phyloP scores from a whole-genome alignment of 2,888 invertebrate genomes.

The Parnassius orleans region DNA sequence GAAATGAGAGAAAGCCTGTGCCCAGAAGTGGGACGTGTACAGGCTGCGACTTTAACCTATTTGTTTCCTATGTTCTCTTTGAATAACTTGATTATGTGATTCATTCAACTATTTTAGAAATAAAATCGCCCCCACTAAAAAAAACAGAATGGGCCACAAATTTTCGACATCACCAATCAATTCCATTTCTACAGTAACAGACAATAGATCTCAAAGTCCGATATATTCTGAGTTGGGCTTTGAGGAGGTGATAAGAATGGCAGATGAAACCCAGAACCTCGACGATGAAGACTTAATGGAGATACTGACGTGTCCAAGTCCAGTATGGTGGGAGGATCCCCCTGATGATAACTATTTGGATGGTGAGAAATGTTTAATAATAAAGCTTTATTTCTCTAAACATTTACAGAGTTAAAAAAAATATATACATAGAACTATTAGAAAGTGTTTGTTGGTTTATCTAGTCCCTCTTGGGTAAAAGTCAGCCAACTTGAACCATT shows the following conservation, averaged over 20 bases:
- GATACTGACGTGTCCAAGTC: conserved; percentile 69
- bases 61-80: too few species aligned
- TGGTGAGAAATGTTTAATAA: conserved; percentile 2
- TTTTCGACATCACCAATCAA: not conserved
- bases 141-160: conserved; percentile 3
- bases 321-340: conserved; percentile 73
- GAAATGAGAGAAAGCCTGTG: too few species aligned
- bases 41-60: too few species aligned
- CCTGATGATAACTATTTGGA: conserved; percentile 41
- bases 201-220: conserved; percentile 5
- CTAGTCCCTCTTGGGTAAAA: too few species aligned
- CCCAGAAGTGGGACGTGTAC: too few species aligned
- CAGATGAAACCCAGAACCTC: conserved; percentile 49
- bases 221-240: conserved; percentile 39
- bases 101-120: conserved; percentile 5
- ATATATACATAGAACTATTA: too few species aligned
- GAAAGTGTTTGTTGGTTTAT: too few species aligned
- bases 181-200: not conserved
- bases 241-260: conserved; percentile 47
- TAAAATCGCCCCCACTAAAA: conserved; percentile 25
- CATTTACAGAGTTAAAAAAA: too few species aligned
- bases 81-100: too few species aligned
- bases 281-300: conserved; percentile 67
- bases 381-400: too few species aligned
- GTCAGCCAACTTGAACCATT: too few species aligned